Percentiles rank a stretch among this genome's conserved stretches.
These are phyloP conservation scores for Catharus ustulatus DNA, from an alignment of 2,797 vertebrate species.

Conservation along the genomic window DNA sequence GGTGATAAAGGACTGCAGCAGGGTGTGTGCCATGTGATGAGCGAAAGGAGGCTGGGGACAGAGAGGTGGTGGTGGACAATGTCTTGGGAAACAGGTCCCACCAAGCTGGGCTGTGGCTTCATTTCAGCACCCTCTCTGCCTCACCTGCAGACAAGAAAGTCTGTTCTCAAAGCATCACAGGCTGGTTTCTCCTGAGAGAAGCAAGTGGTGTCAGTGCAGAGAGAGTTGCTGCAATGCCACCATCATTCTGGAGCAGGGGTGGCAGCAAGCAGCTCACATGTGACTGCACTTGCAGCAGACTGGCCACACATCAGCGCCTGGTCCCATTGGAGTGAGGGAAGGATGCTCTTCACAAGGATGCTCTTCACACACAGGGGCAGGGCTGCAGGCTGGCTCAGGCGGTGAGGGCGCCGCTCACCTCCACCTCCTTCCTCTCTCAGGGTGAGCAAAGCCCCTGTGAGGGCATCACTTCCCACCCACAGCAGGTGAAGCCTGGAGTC, in stretches of 20 bases:
- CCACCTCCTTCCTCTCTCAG: background rate
- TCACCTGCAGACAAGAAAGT: fast-evolving
- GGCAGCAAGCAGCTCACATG: fast-evolving
- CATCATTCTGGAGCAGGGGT: background rate
- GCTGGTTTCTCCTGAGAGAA: background rate
- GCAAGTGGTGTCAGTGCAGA: fast-evolving
- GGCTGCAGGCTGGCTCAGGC: background rate
- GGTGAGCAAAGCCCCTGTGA: background rate
- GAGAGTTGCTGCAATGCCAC: background rate
- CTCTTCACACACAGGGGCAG: background rate
- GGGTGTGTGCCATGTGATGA: background rate
- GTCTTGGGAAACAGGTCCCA: background rate
- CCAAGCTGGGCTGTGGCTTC: background rate
- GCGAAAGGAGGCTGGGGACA: background rate
- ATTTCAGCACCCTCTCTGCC: background rate
- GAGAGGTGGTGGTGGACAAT: background rate
- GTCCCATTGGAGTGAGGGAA: background rate
- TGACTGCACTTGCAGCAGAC: background rate
- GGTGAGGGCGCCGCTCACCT: background rate
- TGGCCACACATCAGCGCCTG: fast-evolving
- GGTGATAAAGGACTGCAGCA: background rate
- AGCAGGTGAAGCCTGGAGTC: background rate
- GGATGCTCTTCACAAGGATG: background rate
- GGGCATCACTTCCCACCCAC: background rate
- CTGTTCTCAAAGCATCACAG: background rate